Percentiles rank a stretch among this genome's conserved stretches.
Evolutionary conservation across 2,113 vertebrate species (phyloP).

Genomic region (Engystomops pustulosus): DNA sequence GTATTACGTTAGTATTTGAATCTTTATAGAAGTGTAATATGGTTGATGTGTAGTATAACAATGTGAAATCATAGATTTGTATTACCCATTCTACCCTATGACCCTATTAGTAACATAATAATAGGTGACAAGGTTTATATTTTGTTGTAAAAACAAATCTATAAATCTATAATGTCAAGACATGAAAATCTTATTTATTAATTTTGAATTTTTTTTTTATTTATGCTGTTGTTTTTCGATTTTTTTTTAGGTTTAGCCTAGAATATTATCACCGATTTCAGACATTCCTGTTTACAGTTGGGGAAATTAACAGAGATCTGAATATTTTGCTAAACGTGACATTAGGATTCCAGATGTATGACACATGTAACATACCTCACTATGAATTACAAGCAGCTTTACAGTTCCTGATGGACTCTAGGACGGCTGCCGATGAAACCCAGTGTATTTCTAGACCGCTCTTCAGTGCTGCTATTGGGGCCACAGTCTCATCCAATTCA

Average conservation of each 20-base stretch:
- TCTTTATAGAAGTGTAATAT: too few species aligned
- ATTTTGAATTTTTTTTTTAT: too few species aligned
- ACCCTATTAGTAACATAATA: too few species aligned
- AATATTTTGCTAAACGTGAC: background rate
- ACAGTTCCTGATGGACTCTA: background rate
- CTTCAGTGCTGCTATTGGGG: slow-evolving; percentile 62
- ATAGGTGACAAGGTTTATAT: too few species aligned
- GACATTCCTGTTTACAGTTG: background rate
- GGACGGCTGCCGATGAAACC: background rate
- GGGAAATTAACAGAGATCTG: background rate
- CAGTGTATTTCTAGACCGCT: background rate
- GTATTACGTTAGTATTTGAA: too few species aligned
- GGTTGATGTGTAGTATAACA: too few species aligned
- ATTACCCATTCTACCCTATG: too few species aligned
- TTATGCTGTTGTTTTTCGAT: too few species aligned
- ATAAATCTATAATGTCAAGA: too few species aligned
- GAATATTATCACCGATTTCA: background rate
- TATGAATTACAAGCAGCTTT: slow-evolving; percentile 5
- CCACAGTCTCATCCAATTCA: slow-evolving; percentile 68
- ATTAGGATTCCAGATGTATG: slow-evolving; percentile 29
- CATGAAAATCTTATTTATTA: too few species aligned
- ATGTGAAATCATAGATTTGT: too few species aligned
- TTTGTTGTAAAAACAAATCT: too few species aligned
- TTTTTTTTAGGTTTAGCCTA: background rate
- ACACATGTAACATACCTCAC: background rate